Conservation (phyloP, 1,140 invertebrate species). For the Heliconius melpomene region DNA sequence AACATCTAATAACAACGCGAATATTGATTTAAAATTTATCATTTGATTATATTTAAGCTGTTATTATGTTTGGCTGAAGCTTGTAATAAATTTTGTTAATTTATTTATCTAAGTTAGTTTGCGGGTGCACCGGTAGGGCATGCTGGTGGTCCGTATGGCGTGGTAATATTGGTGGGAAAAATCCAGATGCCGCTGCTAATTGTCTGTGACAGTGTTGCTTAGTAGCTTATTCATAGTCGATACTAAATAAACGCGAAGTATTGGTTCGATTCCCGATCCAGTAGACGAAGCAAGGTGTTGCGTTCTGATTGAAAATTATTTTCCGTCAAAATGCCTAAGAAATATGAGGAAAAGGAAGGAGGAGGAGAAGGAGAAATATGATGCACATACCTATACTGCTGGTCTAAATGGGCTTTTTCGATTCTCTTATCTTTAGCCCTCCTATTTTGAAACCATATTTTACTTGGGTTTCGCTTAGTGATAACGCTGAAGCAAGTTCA, state of each 20-base stretch:
- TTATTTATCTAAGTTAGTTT: constrained; percentile 54
- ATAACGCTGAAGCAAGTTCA: constrained; percentile 91
- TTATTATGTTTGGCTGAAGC: constrained; percentile 1
- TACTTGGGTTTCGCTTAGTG: constrained; percentile 95
- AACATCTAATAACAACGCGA: not conserved
- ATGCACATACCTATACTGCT: constrained; percentile 92
- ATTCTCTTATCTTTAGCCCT: constrained; percentile 97
- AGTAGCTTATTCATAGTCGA: not conserved
- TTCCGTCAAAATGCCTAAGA: no score
- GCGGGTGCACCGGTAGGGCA: constrained; percentile 66
- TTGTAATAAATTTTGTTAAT: not conserved
- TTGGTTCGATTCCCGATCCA: no score
- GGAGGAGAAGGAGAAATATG: no score
- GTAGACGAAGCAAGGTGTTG: no score
- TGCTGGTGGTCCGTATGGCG: constrained; percentile 56
- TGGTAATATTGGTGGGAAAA: constrained; percentile 59
- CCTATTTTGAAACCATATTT: constrained; percentile 98
- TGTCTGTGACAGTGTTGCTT: constrained; percentile 49
- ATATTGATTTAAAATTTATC: not conserved
- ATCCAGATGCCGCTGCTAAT: constrained; percentile 69
- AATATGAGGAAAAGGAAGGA: no score
- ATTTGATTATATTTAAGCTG: constrained; percentile 9
- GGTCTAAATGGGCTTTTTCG: constrained; percentile 96
- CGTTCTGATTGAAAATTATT: no score
- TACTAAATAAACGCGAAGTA: not conserved